Percentiles rank a stretch among this genome's conserved stretches.
Evolutionary conservation across 2,888 invertebrate genomes (phyloP).

Genomic region (Limnephilus lunatus): DNA sequence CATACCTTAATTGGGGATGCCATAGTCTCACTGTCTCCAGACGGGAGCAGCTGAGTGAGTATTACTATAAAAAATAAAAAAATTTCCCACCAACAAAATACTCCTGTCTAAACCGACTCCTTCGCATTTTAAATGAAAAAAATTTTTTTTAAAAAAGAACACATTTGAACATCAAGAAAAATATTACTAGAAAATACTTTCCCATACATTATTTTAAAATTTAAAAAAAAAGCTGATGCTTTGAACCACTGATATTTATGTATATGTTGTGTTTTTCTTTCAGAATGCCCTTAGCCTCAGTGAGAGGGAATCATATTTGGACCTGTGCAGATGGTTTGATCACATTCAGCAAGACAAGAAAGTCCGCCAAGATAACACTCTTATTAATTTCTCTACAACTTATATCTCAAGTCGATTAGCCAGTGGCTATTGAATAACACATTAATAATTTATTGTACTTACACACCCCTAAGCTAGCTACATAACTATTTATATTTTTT

Average conservation of each 20-base stretch:
- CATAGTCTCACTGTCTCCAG: too few relatives aligned
- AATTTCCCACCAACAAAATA: too few relatives aligned
- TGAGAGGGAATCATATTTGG: conserved; percentile 83
- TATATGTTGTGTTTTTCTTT: conserved; percentile 69
- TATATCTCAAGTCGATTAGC: conserved; percentile 68
- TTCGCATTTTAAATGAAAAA: too few relatives aligned
- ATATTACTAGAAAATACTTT: not conserved
- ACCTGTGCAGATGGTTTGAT: conserved; percentile 87
- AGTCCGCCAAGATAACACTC: conserved; percentile 76
- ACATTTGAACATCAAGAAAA: too few relatives aligned
- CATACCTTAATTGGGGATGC: too few relatives aligned
- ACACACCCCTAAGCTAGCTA: not conserved
- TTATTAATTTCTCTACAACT: conserved; percentile 74
- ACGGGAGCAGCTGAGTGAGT: too few relatives aligned
- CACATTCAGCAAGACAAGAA: conserved; percentile 84
- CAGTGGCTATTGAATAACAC: conserved; percentile 48
- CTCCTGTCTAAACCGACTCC: too few relatives aligned
- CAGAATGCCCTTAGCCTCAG: conserved; percentile 81
- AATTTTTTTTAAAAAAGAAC: too few relatives aligned
- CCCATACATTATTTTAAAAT: not conserved
- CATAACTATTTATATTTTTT: not conserved
- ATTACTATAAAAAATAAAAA: too few relatives aligned
- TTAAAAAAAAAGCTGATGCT: too few relatives aligned
- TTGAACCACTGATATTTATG: conserved; percentile 38
- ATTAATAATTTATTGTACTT: not conserved